Evolutionary conservation across 2,797 vertebrate genomes (phyloP).

Genomic region (Falco cherrug): DNA sequence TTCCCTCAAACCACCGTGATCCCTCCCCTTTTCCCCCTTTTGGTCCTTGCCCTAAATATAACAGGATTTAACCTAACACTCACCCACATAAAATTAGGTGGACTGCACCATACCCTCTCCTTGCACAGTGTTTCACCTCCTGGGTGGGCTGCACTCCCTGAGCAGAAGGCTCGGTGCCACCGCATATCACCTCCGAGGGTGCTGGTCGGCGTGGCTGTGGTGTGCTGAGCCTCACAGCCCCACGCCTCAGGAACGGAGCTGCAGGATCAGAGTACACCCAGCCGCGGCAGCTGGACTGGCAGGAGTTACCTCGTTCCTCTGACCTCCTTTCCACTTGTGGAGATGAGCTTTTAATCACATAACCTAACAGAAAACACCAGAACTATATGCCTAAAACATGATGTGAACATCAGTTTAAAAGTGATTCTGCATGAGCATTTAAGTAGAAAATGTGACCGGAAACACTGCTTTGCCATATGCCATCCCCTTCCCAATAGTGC

Average conservation of each 20-base stretch:
- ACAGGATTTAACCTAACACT: neutral
- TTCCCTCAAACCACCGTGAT: neutral
- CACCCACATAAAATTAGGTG: rapidly evolving
- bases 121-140: neutral
- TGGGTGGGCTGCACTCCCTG: rapidly evolving
- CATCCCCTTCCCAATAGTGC: neutral
- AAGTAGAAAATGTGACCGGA: neutral
- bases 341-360: neutral
- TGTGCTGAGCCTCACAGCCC: neutral
- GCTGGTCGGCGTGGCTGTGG: rapidly evolving
- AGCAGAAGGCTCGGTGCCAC: rapidly evolving
- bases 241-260: neutral
- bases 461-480: neutral
- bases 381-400: neutral
- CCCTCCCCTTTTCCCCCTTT: neutral
- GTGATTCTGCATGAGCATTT: neutral
- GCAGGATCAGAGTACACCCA: neutral
- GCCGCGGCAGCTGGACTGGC: neutral
- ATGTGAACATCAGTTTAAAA: neutral
- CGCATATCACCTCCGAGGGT: neutral
- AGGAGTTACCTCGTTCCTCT: neutral
- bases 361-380: neutral
- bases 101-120: neutral
- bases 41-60: neutral
- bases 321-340: neutral